Evolutionary conservation across 2,888 invertebrate species (phyloP).

Genomic region (Lasioglossum malachurum): DNA sequence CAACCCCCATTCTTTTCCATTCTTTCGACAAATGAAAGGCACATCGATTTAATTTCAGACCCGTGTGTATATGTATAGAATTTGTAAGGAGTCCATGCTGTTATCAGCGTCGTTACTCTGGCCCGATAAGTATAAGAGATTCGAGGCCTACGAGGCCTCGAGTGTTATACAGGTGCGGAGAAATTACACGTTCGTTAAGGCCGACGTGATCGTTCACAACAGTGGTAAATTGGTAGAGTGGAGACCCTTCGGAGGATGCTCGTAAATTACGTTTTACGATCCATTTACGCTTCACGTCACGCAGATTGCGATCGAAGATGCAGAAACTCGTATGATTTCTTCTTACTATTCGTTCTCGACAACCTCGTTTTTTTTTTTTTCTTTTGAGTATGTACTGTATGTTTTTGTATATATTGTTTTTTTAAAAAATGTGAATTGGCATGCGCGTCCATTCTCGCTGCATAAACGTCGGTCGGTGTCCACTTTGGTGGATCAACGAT

Average conservation of each 20-base stretch:
- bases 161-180: conserved; percentile 51
- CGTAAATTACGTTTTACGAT: conserved; percentile 56
- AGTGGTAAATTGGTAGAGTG: conserved; percentile 76
- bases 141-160: conserved; percentile 22
- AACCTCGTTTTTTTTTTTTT: neutral
- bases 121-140: conserved; percentile 25
- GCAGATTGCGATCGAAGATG: conserved; percentile 57
- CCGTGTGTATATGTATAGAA: neutral
- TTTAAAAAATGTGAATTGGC: conserved; percentile 1
- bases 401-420: neutral
- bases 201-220: conserved; percentile 68
- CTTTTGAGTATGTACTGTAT: neutral
- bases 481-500: conserved; percentile 37
- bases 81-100: neutral
- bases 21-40: neutral
- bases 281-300: conserved; percentile 49
- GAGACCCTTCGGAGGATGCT: conserved; percentile 82
- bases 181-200: conserved; percentile 71
- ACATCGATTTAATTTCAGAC: neutral
- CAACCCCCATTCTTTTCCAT: neutral
- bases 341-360: neutral
- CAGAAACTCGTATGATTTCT: conserved; percentile 19
- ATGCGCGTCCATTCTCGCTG: conserved; percentile 36
- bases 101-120: neutral
- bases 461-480: conserved; percentile 38